phyloP scores from a whole-genome alignment of 2,888 invertebrate genomes.

The Cotesia congregata region DNA sequence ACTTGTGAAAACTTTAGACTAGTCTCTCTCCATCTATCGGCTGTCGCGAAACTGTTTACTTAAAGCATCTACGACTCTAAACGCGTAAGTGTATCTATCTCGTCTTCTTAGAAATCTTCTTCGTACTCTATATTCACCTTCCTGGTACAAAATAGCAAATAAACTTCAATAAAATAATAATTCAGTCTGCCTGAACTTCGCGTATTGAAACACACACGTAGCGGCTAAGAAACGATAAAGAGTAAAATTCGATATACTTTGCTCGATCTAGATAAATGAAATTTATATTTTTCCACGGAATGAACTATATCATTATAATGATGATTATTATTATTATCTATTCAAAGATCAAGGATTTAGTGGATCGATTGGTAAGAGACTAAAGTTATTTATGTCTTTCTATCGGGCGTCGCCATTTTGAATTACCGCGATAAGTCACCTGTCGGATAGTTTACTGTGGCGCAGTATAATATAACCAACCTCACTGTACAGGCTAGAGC shows the following conservation, averaged over 20 bases:
- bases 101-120: too few species aligned
- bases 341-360: conserved; percentile 19
- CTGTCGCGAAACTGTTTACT: too few species aligned
- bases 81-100: too few species aligned
- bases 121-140: too few species aligned
- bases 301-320: not conserved
- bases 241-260: not conserved
- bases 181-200: too few species aligned
- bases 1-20: too few species aligned
- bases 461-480: conserved; percentile 11
- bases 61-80: too few species aligned
- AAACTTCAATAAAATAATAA: too few species aligned
- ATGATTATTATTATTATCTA: not conserved
- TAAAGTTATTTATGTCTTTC: conserved; percentile 46
- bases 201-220: too few species aligned
- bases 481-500: conserved; percentile 34
- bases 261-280: not conserved
- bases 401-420: conserved; percentile 53
- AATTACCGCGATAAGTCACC: conserved; percentile 66
- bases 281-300: conserved; percentile 1
- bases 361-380: conserved; percentile 46
- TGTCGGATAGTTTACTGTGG: conserved; percentile 51
- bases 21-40: too few species aligned
- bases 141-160: too few species aligned
- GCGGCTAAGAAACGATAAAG: not conserved